phyloP scores from a whole-genome alignment of 2,113 vertebrate genomes.

The Anhinga rufa region DNA sequence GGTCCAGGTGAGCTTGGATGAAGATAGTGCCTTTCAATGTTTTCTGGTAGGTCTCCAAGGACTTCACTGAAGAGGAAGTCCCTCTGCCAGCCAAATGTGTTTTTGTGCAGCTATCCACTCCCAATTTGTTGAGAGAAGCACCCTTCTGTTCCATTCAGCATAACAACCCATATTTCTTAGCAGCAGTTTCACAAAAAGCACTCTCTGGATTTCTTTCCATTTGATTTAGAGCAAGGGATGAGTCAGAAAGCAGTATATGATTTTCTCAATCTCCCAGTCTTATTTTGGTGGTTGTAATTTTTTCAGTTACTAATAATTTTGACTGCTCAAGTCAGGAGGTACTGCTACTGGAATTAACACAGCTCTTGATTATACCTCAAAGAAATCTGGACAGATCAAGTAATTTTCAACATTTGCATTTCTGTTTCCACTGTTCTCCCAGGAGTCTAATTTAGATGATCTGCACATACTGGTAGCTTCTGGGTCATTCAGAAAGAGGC shows the following conservation, averaged over 20 bases:
- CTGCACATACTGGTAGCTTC: not conserved
- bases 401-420: not conserved
- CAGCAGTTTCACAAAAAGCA: not conserved
- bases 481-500: not conserved
- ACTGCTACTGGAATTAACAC: not conserved
- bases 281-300: not conserved
- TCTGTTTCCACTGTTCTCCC: not conserved
- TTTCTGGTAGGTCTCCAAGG: not conserved
- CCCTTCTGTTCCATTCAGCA: not conserved
- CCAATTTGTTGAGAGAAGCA: not conserved
- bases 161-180: not conserved
- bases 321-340: not conserved
- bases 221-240: not conserved
- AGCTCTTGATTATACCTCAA: not conserved
- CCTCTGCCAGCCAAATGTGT: not conserved
- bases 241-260: not conserved
- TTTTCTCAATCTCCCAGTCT: not conserved
- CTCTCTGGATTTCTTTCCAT: not conserved
- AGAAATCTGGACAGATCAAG: not conserved
- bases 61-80: not conserved
- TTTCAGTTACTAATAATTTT: not conserved
- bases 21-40: not conserved
- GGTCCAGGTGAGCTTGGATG: not conserved
- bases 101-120: not conserved
- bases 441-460: not conserved